phyloP scores from a whole-genome alignment of 2,797 vertebrate genomes.

The Ctenopoma kingsleyae region DNA sequence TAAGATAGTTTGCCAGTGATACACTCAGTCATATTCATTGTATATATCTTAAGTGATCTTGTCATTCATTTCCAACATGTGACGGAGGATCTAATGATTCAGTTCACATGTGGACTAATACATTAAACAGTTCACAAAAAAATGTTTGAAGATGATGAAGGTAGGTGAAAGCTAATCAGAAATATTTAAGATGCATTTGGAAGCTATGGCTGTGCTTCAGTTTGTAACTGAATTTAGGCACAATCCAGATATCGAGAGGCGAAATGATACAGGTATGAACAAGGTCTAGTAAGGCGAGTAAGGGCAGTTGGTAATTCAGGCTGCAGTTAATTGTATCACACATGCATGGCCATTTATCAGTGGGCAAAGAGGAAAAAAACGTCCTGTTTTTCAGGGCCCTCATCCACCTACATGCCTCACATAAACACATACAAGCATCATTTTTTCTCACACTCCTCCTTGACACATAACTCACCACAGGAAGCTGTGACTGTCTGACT shows the following conservation, averaged over 20 bases:
- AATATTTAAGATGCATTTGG: no score
- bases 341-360: slow-evolving; percentile 8
- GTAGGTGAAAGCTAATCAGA: no score
- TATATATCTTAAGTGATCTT: neutral
- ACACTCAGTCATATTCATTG: neutral
- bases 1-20: neutral
- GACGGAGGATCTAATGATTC: no score
- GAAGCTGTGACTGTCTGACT: slow-evolving; percentile 64
- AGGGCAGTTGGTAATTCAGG: no score
- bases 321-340: neutral
- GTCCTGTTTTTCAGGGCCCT: neutral
- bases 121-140: no score
- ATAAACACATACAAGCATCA: slow-evolving; percentile 12
- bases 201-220: neutral
- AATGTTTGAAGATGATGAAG: no score
- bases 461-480: slow-evolving; percentile 26
- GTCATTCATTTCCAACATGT: no score
- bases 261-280: neutral
- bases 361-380: neutral
- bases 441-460: slow-evolving; percentile 5
- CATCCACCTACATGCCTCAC: neutral
- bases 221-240: neutral
- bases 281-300: no score
- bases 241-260: neutral
- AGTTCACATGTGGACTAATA: no score